Conservation (phyloP, 2,888 invertebrate genomes). For the Nephrocerus scutellatus region DNA sequence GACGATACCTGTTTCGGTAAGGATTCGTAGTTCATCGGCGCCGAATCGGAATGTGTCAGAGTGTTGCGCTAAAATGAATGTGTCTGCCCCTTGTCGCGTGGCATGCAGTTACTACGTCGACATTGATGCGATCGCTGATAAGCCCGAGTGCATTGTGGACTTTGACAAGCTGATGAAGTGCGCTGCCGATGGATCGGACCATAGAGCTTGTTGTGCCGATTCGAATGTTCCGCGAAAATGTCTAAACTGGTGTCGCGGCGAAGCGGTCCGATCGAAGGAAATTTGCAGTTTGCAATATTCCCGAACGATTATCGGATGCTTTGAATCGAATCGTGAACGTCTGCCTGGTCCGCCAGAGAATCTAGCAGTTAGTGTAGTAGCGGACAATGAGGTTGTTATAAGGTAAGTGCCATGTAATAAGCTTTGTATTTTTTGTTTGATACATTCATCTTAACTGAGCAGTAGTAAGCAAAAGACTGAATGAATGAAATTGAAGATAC, state of each 20-base stretch:
- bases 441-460: too few relatives aligned
- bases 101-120: slow-evolving; percentile 80
- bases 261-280: slow-evolving; percentile 57
- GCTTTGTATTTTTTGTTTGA: too few relatives aligned
- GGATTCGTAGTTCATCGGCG: slow-evolving; percentile 58
- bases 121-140: slow-evolving; percentile 73
- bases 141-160: slow-evolving; percentile 73
- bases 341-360: slow-evolving; percentile 75
- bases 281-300: slow-evolving; percentile 68
- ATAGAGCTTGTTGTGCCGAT: slow-evolving; percentile 74
- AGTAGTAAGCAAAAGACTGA: too few relatives aligned
- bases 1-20: slow-evolving; percentile 65
- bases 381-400: slow-evolving; percentile 55
- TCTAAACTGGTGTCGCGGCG: slow-evolving; percentile 78
- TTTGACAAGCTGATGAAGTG: slow-evolving; percentile 82
- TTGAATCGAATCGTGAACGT: slow-evolving; percentile 68
- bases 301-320: slow-evolving; percentile 70
- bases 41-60: slow-evolving; percentile 64
- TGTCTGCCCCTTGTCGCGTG: slow-evolving; percentile 69
- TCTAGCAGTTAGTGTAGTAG: slow-evolving; percentile 53
- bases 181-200: slow-evolving; percentile 75
- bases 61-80: slow-evolving; percentile 75
- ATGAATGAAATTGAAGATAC: too few relatives aligned
- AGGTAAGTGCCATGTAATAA: too few relatives aligned
- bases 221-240: slow-evolving; percentile 74